A percentile compares a stretch with the other conserved stretches of the same genome.
These are phyloP conservation scores for Eristalis intricaria DNA, from an alignment of 2,888 invertebrate species.

Conservation along the genomic window DNA sequence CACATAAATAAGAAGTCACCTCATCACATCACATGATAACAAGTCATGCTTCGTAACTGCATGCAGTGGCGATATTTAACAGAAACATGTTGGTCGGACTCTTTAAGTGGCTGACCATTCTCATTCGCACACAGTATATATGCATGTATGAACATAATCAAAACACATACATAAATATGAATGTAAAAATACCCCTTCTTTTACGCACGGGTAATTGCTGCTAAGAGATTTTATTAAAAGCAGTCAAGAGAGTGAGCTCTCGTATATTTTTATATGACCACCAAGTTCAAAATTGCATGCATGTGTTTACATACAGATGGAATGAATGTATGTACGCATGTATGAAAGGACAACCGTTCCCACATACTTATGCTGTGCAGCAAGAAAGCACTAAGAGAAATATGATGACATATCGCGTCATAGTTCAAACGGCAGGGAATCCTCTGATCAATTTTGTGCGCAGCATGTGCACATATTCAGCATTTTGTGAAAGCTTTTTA, in stretches of 20 bases:
- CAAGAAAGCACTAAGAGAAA: slow-evolving; percentile 75
- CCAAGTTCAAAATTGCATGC: slow-evolving; percentile 28
- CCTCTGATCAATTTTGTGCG: slow-evolving; percentile 81
- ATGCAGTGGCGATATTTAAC: background rate
- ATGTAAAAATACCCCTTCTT: background rate
- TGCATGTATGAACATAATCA: background rate
- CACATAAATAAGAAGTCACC: background rate
- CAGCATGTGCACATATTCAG: slow-evolving; percentile 78
- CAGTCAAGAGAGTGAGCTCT: slow-evolving; percentile 2
- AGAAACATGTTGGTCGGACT: background rate
- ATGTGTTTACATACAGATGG: slow-evolving; percentile 1
- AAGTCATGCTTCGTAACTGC: background rate
- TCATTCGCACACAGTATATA: background rate
- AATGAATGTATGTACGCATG: background rate
- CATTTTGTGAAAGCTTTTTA: slow-evolving; percentile 51
- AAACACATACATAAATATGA: background rate
- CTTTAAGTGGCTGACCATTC: background rate
- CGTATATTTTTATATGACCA: background rate
- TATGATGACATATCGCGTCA: slow-evolving; percentile 82
- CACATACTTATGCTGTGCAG: slow-evolving; percentile 32
- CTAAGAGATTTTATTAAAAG: slow-evolving; percentile 25
- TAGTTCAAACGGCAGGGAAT: slow-evolving; percentile 82
- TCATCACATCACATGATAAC: background rate
- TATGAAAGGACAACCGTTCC: background rate
- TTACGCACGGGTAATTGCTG: slow-evolving; percentile 29